Base-by-base conservation (phyloP, 2,797 vertebrate species). In the Parotocinclus haroldoi region DNA sequence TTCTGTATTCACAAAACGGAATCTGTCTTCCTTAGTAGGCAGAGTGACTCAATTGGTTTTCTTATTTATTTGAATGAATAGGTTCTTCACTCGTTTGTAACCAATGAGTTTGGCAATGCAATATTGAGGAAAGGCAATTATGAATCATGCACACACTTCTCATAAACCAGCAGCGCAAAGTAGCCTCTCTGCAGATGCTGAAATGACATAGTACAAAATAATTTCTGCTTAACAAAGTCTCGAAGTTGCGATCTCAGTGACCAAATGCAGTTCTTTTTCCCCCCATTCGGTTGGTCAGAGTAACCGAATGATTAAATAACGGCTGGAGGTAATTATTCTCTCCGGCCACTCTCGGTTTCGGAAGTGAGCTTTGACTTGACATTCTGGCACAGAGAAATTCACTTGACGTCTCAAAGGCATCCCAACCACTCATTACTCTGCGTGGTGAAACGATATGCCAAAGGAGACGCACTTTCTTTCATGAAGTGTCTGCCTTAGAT, bases 1-100 rank as follows among this genome's bases (percentile, higher is more conserved):
- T 58, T 27, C 16, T 56, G 27, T 64, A 54, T 37, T 61, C 72
- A 74, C 27, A 39, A 74, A 66, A 70, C 63, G 18, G 58, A 70
- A 70, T 66, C 46, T 55, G 37, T 67, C 67, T 69, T 64, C 45
- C 50, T 67, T 63, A 44, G 37, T 66, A 54, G 50, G 48, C 53
- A 45, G 63, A 73, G 63, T 58, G 36, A 53, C 52, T 64, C 62
- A 61, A 49, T 66, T 76, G 66, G n/a, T 38, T 63, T 56, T 58
- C 42, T 27, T 69, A 52, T 69, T 66, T 62, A 73, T 64, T 64
- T 45, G 40, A 73, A 67, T 64, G 67, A 73, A 68, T 48, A 71
- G 63, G 45, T 39, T 63, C 63, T 69, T 66, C 62, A 49, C 58
- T 63, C 59, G 70, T 76, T 76, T 67, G 71, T 38, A 51, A 42